phyloP scores from a whole-genome alignment of 2,113 vertebrate species.

The Oenanthe melanoleuca region DNA sequence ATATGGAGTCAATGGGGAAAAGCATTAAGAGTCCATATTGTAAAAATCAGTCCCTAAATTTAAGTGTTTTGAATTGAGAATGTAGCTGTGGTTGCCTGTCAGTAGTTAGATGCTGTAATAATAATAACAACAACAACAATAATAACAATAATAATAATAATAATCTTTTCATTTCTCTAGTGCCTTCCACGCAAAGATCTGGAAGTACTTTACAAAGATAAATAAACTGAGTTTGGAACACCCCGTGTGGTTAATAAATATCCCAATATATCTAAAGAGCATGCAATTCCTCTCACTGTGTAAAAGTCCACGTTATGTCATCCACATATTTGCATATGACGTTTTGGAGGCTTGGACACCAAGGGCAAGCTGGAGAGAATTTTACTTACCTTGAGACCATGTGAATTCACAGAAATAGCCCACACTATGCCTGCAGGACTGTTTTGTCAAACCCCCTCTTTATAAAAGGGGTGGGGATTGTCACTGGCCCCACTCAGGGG shows the following conservation, averaged over 20 bases:
- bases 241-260: conserved; percentile 48
- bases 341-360: neutral
- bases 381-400: conserved; percentile 38
- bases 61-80: conserved; percentile 37
- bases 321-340: neutral
- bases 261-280: conserved; percentile 21
- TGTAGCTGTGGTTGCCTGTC: conserved; percentile 58
- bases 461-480: neutral
- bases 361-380: neutral
- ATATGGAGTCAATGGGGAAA: conserved; percentile 16
- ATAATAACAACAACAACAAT: conserved; percentile 61
- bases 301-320: neutral
- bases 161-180: conserved; percentile 63
- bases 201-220: conserved; percentile 62
- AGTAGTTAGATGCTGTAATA: conserved; percentile 61
- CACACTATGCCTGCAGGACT: neutral
- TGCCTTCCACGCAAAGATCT: conserved; percentile 58
- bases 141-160: conserved; percentile 69
- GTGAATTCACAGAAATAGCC: neutral
- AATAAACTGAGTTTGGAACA: conserved; percentile 62
- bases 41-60: conserved; percentile 55
- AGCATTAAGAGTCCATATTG: conserved; percentile 39
- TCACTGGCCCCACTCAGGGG: neutral
- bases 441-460: neutral
- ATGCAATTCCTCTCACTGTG: neutral